Evolutionary conservation across 2,888 invertebrate species (phyloP), one percentile per base, ranked within the genome.

Genomic region (Trissoscelio sp.): DNA sequence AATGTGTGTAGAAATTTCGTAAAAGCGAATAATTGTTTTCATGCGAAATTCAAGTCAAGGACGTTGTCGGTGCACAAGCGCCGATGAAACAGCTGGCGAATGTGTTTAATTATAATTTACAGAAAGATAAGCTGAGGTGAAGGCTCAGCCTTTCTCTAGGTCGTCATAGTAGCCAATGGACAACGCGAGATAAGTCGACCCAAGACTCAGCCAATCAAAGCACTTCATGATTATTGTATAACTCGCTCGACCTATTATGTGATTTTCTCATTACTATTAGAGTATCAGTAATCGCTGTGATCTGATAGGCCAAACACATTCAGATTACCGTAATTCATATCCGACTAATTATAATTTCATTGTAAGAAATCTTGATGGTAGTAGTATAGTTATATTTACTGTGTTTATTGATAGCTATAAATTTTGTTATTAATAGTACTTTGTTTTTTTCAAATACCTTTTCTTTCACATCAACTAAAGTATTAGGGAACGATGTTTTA

Each of bases 121-220:
- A 60, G 81, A 73, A 67, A 73, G 81, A 81, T 81, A 81, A 81
- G 81, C 53, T 24, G 78, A 73, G 81, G 78, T 81, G 81, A 81
- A 81, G 81, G 81, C 75, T 75, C 77, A 81, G 81, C 81, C 81
- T 81, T 81, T 81, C 78, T 78, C 81, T 81, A 81, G 81, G 81
- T 81, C 81, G 81, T 62, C 62, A 51, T 53, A 78, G 69, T 78
- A 73, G 73, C 73, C 81, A 81, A 78, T 81, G 73, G 73, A 67
- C 67, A 77, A 81, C 62, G 37, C 44, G 39, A 81, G 75, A 81
- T 81, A 75, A 81, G 55, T 81, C 69, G 74, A 44, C n/a, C n/a
- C n/a, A n/a, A n/a, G n/a, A n/a, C n/a, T n/a, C n/a, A n/a, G n/a
- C 46, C 51, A 60, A 51, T 77, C 44, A 55, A 80, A 79, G 70